Conservation (phyloP, 2,888 invertebrate species). For the Rhogogaster chlorosoma region DNA sequence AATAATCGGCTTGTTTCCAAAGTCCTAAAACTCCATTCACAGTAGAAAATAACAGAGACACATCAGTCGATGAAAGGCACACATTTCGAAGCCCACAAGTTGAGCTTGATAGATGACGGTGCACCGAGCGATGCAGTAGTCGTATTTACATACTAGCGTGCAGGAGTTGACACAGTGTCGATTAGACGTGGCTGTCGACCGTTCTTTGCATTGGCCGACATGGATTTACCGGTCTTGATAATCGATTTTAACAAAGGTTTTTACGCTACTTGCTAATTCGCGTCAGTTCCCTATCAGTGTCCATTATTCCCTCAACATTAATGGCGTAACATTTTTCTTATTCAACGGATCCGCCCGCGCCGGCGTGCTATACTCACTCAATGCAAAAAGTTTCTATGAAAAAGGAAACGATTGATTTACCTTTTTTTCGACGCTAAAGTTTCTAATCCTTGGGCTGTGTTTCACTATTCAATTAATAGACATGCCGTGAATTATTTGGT, state of each 20-base stretch:
- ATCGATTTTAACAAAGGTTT: constrained; percentile 12
- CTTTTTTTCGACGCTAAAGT: neutral
- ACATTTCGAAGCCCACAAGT: neutral
- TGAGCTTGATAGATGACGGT: neutral
- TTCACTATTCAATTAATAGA: neutral
- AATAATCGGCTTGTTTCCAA: neutral
- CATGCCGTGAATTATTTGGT: neutral
- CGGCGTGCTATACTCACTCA: neutral
- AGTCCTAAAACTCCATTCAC: neutral
- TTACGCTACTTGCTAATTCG: constrained; percentile 2
- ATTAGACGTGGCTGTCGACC: constrained; percentile 15
- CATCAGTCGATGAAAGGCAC: neutral
- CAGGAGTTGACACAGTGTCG: neutral
- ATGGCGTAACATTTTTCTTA: constrained; percentile 27
- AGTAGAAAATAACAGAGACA: neutral
- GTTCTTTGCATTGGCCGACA: neutral
- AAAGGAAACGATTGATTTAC: constrained; percentile 20
- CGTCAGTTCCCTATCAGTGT: constrained; percentile 4
- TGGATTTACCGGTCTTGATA: constrained; percentile 30
- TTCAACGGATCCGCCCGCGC: neutral
- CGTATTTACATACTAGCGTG: neutral
- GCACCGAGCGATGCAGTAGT: neutral
- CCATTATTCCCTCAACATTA: constrained; percentile 1
- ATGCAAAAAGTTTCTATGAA: neutral
- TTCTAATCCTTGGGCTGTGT: constrained; percentile 40